Conservation (phyloP, 2,113 vertebrate species). For the Neogobius melanostomus region DNA sequence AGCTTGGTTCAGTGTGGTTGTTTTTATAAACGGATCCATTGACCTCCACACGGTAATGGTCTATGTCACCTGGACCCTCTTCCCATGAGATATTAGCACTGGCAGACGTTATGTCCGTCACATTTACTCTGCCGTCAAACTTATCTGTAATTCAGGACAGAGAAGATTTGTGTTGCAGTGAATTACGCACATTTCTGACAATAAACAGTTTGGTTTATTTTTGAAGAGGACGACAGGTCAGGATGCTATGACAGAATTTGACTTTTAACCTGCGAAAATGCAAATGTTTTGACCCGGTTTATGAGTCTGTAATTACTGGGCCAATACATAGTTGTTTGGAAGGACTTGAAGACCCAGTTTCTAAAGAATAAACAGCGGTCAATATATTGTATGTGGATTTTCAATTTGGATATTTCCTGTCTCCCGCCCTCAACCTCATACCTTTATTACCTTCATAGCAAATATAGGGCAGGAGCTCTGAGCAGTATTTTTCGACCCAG, state of each 20-base stretch:
- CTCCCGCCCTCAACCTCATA: no score
- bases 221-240: no score
- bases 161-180: neutral
- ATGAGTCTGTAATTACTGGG: no score
- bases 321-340: no score
- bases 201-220: neutral
- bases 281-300: no score
- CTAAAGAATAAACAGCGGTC: no score
- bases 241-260: no score
- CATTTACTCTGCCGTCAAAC: neutral
- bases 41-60: constrained; percentile 38
- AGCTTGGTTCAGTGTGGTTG: accelerated
- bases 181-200: neutral
- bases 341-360: no score
- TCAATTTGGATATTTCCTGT: no score
- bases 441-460: constrained; percentile 71
- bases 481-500: constrained; percentile 68
- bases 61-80: constrained; percentile 10
- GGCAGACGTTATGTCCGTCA: constrained; percentile 2
- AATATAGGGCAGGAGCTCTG: constrained; percentile 53
- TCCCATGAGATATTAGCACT: constrained; percentile 35
- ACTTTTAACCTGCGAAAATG: no score
- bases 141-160: constrained; percentile 39
- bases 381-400: no score
- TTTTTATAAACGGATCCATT: accelerated